Conservation (phyloP, 2,888 invertebrate species). For the Atherix ibis region DNA sequence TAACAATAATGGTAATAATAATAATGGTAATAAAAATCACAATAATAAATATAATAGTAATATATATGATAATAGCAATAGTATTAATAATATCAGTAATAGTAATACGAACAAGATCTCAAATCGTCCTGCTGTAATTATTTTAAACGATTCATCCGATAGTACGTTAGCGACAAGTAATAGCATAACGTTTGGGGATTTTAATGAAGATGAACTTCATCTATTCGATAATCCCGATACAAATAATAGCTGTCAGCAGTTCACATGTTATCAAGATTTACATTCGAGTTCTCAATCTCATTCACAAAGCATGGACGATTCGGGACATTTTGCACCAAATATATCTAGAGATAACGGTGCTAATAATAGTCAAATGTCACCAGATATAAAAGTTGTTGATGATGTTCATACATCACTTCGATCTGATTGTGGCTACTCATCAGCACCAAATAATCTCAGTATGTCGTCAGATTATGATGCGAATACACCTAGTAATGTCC, state of each 20-base stretch:
- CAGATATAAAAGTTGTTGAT: slow-evolving; percentile 3
- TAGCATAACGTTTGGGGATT: slow-evolving; percentile 51
- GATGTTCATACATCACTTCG: slow-evolving; percentile 10
- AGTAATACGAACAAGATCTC: neutral
- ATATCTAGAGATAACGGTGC: slow-evolving; percentile 10
- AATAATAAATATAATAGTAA: no score
- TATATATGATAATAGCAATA: no score
- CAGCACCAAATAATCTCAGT: slow-evolving; percentile 12
- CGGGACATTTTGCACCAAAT: slow-evolving; percentile 6
- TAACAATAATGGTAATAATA: no score
- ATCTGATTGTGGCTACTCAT: slow-evolving; percentile 12
- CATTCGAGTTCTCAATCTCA: no score
- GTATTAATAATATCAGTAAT: no score
- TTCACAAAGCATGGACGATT: slow-evolving; percentile 9
- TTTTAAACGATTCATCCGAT: slow-evolving; percentile 41
- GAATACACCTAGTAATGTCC: no score
- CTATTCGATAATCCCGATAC: slow-evolving; percentile 14
- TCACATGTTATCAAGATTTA: no score
- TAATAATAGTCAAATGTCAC: slow-evolving; percentile 5
- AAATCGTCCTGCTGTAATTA: slow-evolving; percentile 54
- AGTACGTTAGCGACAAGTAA: slow-evolving; percentile 39
- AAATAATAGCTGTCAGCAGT: no score
- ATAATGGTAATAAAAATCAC: no score
- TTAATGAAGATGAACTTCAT: slow-evolving; percentile 30
- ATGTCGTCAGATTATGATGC: slow-evolving; percentile 9